Evolutionary conservation across 2,797 vertebrate species (phyloP).

Genomic region (Acanthurus lineatus): DNA sequence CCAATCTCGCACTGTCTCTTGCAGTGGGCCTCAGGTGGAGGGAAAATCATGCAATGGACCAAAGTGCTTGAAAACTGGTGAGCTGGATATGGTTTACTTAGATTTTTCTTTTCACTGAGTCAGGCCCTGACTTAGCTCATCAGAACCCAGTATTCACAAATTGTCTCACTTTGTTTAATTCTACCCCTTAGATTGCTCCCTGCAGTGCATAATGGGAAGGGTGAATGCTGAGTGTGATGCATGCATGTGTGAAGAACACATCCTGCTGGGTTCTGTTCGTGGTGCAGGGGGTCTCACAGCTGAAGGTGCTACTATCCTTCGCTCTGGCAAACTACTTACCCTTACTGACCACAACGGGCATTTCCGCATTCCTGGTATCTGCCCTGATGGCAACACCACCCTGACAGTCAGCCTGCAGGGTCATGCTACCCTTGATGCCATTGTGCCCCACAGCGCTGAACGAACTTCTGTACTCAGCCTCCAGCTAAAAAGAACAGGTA

Average conservation of each 20-base stretch:
- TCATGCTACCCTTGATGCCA: slow-evolving; percentile 80
- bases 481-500: slow-evolving; percentile 92
- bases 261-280: slow-evolving; percentile 89
- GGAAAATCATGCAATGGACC: slow-evolving; percentile 88
- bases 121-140: not conserved
- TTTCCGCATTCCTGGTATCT: slow-evolving; percentile 92
- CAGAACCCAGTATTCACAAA: not conserved
- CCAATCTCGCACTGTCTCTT: slow-evolving; percentile 82
- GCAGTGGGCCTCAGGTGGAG: slow-evolving; percentile 89
- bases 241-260: slow-evolving; percentile 93
- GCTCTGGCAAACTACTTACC: slow-evolving; percentile 88
- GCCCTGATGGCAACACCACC: slow-evolving; percentile 91
- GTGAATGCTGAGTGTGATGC: slow-evolving; percentile 91
- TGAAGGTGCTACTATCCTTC: slow-evolving; percentile 81
- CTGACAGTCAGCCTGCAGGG: slow-evolving; percentile 90
- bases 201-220: slow-evolving; percentile 90
- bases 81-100: not conserved
- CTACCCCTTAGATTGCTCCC: slow-evolving; percentile 85
- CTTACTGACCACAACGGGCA: slow-evolving; percentile 89
- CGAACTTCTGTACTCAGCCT: slow-evolving; percentile 88
- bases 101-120: not conserved
- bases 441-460: slow-evolving; percentile 82
- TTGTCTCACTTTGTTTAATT: not conserved
- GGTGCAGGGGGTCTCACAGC: slow-evolving; percentile 88
- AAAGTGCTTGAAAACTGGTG: slow-evolving; percentile 85